Evolutionary conservation across 2,797 vertebrate species (phyloP), one percentile per base, ranked within the genome.

Genomic region (Thaleichthys pacificus): DNA sequence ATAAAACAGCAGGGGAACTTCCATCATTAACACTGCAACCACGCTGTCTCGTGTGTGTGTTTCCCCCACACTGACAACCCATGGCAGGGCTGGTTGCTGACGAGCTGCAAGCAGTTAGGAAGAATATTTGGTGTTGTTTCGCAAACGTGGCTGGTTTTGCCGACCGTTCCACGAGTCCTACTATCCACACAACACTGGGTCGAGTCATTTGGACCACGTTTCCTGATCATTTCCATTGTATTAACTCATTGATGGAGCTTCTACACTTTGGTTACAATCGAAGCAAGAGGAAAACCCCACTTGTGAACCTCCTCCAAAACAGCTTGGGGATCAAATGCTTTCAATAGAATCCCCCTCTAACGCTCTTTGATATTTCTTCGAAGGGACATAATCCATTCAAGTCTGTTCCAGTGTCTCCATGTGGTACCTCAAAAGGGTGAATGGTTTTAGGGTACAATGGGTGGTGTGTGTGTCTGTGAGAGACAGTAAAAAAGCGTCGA

Each of bases 1-100:
- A 66, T 54, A 73, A 73, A 73, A 67, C 78, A 72, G 68, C 68
- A 62, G 64, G 64, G 35, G 30, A 58, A 35, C 51, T 47, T 73
- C 22, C 1, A 11, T 79, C 61, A 61, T 51, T 51, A 70, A 62
- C 21, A 9, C 35, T 4, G 32, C 14, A 26, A 22, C 58, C 76
- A 61, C 66, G 71, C 66, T 75, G 76, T 70, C 71, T 68, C 60
- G 82, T 61, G 54, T 15, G 26, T 0, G 30, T 71, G 69, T 11
- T 24, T 58, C 56, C 56, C 21, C 22, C 5, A 1, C 11, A 14
- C 42, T 47, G 42, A 14, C 9, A 14, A 47, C 3, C 42, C 42
- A 47, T 3, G 9, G 42, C 3, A 11, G 42, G 42, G 42, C 9
- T 8, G 42, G 42, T 47, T 47, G 42, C 42, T 14, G 42, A 47